phyloP scores from a whole-genome alignment of 2,113 vertebrate genomes.

The Neofelis nebulosa region DNA sequence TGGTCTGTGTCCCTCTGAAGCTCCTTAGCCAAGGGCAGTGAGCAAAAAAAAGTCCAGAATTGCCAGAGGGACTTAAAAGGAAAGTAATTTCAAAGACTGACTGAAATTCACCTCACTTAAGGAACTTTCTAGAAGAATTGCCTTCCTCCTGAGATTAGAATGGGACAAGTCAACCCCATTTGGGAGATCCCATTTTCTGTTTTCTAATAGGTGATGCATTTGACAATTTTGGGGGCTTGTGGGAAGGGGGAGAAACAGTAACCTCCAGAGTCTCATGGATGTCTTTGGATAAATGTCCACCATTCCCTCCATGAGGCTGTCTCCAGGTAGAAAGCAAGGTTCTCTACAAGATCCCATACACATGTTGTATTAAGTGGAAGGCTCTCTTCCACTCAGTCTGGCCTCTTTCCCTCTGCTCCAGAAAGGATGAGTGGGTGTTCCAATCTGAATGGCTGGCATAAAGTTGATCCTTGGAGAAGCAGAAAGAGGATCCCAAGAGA shows the following conservation, averaged over 20 bases:
- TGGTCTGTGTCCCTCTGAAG: not conserved
- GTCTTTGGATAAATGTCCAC: not conserved
- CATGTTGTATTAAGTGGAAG: not conserved
- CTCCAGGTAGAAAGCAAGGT: not conserved
- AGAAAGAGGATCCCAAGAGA: not conserved
- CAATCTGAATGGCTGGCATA: not conserved
- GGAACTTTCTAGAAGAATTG: not conserved
- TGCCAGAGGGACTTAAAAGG: not conserved
- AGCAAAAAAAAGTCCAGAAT: not conserved
- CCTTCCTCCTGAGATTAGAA: not conserved
- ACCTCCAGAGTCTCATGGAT: not conserved
- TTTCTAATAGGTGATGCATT: not conserved
- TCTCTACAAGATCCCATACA: not conserved
- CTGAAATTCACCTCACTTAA: not conserved
- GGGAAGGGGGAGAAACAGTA: not conserved
- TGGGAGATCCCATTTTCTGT: not conserved
- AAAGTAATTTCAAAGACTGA: not conserved
- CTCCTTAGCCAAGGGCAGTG: not conserved
- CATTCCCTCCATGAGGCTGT: not conserved
- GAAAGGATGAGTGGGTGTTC: not conserved
- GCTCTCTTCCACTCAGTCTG: not conserved
- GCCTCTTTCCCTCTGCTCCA: not conserved
- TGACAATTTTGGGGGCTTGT: not conserved
- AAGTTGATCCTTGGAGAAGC: not conserved
- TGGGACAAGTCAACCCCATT: not conserved